Conservation (phyloP, 2,888 invertebrate genomes). For the Altica lythri region DNA sequence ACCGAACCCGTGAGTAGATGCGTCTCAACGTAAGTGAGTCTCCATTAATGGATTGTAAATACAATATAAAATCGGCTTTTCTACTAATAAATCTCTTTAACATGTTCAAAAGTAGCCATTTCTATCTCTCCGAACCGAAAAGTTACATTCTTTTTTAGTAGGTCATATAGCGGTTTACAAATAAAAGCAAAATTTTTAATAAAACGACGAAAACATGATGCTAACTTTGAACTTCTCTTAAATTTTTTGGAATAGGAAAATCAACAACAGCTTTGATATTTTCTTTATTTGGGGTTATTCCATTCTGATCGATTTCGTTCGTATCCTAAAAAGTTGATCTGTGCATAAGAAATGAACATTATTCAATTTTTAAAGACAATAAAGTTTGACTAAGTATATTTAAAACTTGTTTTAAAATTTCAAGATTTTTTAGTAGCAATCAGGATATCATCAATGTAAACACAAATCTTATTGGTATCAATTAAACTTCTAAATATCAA, state of each 20-base stretch:
- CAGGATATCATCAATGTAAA: constrained; percentile 11
- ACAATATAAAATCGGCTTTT: constrained; percentile 7
- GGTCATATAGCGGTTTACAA: not conserved
- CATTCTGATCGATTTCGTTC: constrained; percentile 8
- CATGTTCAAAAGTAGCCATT: constrained; percentile 8
- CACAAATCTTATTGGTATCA: not conserved
- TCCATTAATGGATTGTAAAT: constrained; percentile 9
- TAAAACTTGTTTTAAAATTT: constrained; percentile 13
- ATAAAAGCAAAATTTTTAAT: not conserved
- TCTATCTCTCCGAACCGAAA: constrained; percentile 1
- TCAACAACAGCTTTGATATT: constrained; percentile 22
- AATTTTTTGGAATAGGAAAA: constrained; percentile 24
- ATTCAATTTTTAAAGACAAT: constrained; percentile 1
- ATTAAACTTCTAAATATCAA: constrained; percentile 5
- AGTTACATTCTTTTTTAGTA: not conserved
- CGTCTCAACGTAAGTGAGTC: constrained; percentile 11
- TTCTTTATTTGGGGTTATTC: constrained; percentile 15
- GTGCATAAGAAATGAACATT: constrained; percentile 7
- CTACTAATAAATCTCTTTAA: constrained; percentile 8
- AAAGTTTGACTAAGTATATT: not conserved
- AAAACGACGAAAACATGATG: not conserved
- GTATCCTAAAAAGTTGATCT: constrained; percentile 17
- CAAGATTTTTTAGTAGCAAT: constrained; percentile 10
- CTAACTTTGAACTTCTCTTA: constrained; percentile 23
- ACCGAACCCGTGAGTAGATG: constrained; percentile 3